Percentiles rank a stretch among this genome's conserved stretches.
Evolutionary conservation across 2,797 vertebrate species (phyloP).

Genomic region (Crenuchus spilurus): DNA sequence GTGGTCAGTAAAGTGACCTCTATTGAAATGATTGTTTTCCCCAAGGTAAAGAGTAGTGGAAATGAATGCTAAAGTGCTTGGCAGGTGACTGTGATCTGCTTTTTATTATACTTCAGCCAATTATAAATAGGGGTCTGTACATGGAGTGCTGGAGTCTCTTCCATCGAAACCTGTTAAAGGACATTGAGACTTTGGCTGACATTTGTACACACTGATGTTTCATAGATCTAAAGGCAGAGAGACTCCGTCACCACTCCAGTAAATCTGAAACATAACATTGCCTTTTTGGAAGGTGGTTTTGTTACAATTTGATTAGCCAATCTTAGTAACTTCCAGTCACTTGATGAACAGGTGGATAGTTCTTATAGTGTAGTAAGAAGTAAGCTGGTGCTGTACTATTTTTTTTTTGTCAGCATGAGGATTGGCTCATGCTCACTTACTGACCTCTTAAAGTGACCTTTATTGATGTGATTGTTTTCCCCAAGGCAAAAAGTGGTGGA

Average conservation of each 20-base stretch:
- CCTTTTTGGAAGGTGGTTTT: not conserved
- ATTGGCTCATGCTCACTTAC: too few relatives aligned
- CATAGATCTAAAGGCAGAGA: too few relatives aligned
- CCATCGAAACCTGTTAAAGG: not conserved
- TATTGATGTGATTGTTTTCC: not conserved
- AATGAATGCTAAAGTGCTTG: not conserved
- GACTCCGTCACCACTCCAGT: not conserved
- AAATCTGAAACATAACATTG: not conserved
- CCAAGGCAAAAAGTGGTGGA: not conserved
- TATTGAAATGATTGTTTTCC: not conserved
- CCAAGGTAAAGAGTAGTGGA: not conserved
- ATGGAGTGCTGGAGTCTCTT: not conserved
- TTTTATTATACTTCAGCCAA: not conserved
- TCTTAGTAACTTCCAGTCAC: not conserved
- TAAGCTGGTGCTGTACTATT: not conserved
- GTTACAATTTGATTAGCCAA: not conserved
- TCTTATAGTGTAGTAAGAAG: not conserved
- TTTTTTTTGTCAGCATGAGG: too few relatives aligned
- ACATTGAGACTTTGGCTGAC: conserved; percentile 22
- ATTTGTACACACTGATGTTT: not conserved
- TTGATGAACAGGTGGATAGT: too few relatives aligned
- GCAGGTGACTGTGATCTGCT: not conserved
- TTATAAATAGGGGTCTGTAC: not conserved
- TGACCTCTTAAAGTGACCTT: not conserved
- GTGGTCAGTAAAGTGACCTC: not conserved